Percentiles rank a stretch among this genome's conserved stretches.
These are phyloP conservation scores for Nasalis larvatus DNA, from an alignment of 2,113 vertebrate genomes.

Conservation along the genomic window DNA sequence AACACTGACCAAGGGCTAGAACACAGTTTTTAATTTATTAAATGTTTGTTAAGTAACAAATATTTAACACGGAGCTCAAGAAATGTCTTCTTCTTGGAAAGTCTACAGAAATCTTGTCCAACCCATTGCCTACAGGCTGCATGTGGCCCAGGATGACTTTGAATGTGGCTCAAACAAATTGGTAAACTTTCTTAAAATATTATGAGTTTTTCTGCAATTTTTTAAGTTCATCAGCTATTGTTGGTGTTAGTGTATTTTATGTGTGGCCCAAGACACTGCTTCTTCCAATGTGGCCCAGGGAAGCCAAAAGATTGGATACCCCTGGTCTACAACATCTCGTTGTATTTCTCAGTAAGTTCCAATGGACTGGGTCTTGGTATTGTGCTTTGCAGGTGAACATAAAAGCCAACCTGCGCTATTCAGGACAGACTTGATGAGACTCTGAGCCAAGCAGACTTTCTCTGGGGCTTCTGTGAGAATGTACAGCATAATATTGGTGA, in stretches of 20 bases:
- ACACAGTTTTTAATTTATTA: background rate
- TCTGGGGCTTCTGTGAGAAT: background rate
- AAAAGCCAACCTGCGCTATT: background rate
- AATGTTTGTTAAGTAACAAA: slow-evolving; percentile 11
- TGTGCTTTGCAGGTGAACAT: background rate
- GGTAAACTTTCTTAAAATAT: too few relatives aligned
- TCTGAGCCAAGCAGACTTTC: background rate
- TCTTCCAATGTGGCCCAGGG: too few relatives aligned
- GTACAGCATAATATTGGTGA: background rate
- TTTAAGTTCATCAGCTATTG: too few relatives aligned
- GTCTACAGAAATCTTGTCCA: background rate
- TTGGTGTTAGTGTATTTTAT: too few relatives aligned
- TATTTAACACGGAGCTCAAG: background rate
- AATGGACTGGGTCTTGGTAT: background rate
- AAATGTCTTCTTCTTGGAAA: background rate
- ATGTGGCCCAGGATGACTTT: too few relatives aligned
- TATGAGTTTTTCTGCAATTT: too few relatives aligned
- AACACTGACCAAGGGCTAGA: background rate
- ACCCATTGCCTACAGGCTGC: too few relatives aligned
- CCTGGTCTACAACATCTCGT: background rate
- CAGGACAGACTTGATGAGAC: background rate
- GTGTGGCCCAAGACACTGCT: too few relatives aligned
- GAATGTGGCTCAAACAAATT: too few relatives aligned
- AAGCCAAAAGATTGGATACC: too few relatives aligned
- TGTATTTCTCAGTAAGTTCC: background rate